A percentile compares a stretch with the other conserved stretches of the same genome.
phyloP scores from a whole-genome alignment of 2,888 invertebrate genomes.

The Gnatocerus cornutus region DNA sequence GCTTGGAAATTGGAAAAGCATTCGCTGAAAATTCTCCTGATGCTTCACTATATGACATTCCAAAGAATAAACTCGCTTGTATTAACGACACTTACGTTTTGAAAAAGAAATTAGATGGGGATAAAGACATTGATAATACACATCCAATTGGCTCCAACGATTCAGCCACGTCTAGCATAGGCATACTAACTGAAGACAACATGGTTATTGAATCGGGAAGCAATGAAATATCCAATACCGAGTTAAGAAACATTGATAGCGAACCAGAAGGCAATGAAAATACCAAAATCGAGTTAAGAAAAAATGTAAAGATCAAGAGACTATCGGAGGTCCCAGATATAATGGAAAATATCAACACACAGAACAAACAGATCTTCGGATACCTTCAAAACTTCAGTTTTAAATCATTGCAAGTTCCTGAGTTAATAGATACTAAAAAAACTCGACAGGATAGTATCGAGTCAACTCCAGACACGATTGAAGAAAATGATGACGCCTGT shows the following conservation, averaged over 20 bases:
- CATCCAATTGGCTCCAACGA: too few relatives aligned
- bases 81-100: slow-evolving; percentile 8
- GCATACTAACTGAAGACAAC: too few relatives aligned
- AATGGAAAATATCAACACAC: not conserved
- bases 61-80: not conserved
- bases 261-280: too few relatives aligned
- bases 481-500: not conserved
- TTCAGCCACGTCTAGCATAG: too few relatives aligned
- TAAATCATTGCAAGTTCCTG: not conserved
- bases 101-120: not conserved
- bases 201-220: too few relatives aligned
- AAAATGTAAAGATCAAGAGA: not conserved
- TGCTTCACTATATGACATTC: not conserved
- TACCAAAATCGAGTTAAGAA: not conserved
- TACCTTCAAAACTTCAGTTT: slow-evolving; percentile 10
- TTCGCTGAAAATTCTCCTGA: not conserved
- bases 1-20: not conserved
- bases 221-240: too few relatives aligned
- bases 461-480: not conserved
- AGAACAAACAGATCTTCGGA: not conserved
- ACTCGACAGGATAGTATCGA: not conserved
- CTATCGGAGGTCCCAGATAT: not conserved
- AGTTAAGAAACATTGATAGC: too few relatives aligned
- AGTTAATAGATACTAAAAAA: not conserved
- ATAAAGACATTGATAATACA: not conserved